A percentile compares a stretch with the other conserved stretches of the same genome.
Conservation (phyloP, 2,797 vertebrate species). For the Phoebastria nigripes region DNA sequence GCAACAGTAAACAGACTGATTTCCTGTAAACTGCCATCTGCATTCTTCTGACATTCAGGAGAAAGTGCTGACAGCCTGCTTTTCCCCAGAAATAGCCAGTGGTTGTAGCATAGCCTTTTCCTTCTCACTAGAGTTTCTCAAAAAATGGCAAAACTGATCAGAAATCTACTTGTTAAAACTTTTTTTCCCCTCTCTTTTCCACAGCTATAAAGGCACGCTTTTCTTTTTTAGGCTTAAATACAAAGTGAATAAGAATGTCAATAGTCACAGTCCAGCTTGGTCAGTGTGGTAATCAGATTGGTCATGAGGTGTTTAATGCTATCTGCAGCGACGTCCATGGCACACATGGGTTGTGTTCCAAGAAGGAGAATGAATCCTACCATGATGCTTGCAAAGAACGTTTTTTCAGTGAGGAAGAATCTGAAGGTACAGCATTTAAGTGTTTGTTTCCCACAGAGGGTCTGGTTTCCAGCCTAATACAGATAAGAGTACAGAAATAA, state of each 20-base stretch:
- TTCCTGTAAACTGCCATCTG: background rate
- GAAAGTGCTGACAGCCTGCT: background rate
- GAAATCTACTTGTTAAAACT: background rate
- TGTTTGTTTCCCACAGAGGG: background rate
- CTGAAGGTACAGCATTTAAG: conserved; percentile 74
- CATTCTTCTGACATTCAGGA: background rate
- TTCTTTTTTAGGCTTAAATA: conserved; percentile 2
- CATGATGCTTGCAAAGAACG: conserved; percentile 77
- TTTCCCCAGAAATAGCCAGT: background rate
- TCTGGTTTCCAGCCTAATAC: background rate
- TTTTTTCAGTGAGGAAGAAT: conserved; percentile 81
- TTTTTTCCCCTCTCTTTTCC: background rate
- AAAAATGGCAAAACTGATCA: background rate
- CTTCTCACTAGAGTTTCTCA: background rate
- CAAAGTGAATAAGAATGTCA: conserved; percentile 77
- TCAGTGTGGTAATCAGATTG: conserved; percentile 97
- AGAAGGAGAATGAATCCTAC: conserved; percentile 75
- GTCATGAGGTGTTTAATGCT: conserved; percentile 83
- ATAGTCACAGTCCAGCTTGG: conserved; percentile 91
- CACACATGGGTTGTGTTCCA: conserved; percentile 68
- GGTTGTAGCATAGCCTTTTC: background rate
- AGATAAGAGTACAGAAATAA: background rate
- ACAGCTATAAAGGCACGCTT: background rate
- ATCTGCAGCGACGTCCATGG: conserved; percentile 76
- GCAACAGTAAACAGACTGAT: background rate